Evolutionary conservation across 1,140 invertebrate genomes (phyloP).

Genomic region (Leucophenga varia): DNA sequence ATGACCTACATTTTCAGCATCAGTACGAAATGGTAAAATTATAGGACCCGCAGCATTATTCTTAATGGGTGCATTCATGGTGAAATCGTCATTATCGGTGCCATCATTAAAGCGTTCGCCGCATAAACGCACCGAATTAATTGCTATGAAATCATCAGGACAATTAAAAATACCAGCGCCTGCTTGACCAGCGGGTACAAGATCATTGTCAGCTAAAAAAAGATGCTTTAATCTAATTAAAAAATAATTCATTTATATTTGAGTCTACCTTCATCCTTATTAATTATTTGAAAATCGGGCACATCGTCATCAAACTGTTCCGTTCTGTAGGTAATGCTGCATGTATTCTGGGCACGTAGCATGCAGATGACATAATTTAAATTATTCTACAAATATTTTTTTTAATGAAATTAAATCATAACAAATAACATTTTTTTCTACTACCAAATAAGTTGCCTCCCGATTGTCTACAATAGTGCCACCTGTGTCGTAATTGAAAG

Average conservation of each 20-base stretch:
- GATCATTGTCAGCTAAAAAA: constrained; percentile 38
- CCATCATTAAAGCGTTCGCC: constrained; percentile 75
- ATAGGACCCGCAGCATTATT: constrained; percentile 63
- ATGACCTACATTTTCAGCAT: constrained; percentile 58
- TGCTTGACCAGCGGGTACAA: constrained; percentile 66
- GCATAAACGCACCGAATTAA: constrained; percentile 69
- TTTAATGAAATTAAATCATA: no score
- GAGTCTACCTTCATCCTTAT: constrained; percentile 60
- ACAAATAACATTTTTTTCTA: not conserved
- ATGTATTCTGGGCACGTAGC: constrained; percentile 62
- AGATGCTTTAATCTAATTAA: not conserved
- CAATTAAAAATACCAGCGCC: constrained; percentile 73
- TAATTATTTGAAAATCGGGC: constrained; percentile 65
- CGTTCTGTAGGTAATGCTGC: constrained; percentile 67
- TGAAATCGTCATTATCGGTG: constrained; percentile 61
- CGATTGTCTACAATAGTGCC: constrained; percentile 60
- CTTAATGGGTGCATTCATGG: constrained; percentile 66
- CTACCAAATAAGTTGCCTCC: constrained; percentile 62
- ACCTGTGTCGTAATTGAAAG: constrained; percentile 70
- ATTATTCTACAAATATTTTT: constrained; percentile 66
- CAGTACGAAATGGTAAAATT: constrained; percentile 59
- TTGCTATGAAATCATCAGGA: constrained; percentile 69
- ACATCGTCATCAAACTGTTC: constrained; percentile 58
- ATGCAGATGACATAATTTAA: constrained; percentile 79
- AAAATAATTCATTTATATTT: constrained; percentile 44